Conservation (phyloP, 2,797 vertebrate species). For the Mionectes olivaceus region DNA sequence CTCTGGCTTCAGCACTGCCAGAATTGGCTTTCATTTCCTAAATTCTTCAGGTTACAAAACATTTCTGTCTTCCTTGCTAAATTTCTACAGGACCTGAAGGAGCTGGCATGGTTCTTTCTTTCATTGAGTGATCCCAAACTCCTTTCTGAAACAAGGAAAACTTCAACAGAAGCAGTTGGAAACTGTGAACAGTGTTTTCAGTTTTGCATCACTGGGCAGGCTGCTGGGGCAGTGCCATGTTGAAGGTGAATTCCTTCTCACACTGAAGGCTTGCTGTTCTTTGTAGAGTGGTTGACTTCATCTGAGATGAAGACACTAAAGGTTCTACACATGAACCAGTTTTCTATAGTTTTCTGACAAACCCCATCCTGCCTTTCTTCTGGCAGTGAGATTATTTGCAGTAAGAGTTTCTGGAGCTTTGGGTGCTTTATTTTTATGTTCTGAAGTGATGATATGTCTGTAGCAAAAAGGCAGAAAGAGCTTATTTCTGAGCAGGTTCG, state of each 20-base stretch:
- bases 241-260: background rate
- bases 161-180: background rate
- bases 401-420: background rate
- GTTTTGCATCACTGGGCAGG: background rate
- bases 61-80: background rate
- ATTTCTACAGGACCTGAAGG: background rate
- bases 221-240: background rate
- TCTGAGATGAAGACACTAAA: background rate
- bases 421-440: background rate
- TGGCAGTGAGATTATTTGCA: conserved; percentile 39
- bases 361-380: background rate
- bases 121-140: background rate
- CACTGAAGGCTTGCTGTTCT: background rate
- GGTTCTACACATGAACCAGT: background rate
- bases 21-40: background rate
- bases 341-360: conserved; percentile 12
- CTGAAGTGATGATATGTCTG: background rate
- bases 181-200: background rate
- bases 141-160: background rate
- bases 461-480: background rate
- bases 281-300: background rate
- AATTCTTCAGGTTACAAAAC: conserved; percentile 4
- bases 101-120: background rate
- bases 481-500: conserved; percentile 20
- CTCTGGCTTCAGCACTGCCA: background rate